phyloP scores from a whole-genome alignment of 1,140 invertebrate species.

The Scaptodrosophila lebanonensis region DNA sequence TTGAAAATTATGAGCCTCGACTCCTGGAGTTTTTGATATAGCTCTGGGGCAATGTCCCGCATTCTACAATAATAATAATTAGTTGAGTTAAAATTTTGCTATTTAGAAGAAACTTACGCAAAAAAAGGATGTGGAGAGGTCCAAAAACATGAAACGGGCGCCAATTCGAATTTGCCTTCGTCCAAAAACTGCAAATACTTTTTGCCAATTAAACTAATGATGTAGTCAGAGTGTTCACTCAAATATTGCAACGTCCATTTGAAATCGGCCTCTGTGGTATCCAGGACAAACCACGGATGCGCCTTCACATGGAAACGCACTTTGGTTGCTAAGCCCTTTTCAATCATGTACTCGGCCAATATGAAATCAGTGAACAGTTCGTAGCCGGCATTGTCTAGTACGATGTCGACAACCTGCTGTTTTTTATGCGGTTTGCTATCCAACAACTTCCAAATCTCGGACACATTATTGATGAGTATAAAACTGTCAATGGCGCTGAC shows the following conservation, averaged over 20 bases:
- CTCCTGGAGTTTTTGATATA: constrained; percentile 85
- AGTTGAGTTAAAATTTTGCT: not conserved
- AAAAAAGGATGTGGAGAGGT: constrained; percentile 88
- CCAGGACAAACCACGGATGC: constrained; percentile 97
- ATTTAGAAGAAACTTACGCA: constrained; percentile 11
- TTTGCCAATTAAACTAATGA: constrained; percentile 77
- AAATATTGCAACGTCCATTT: constrained; percentile 81
- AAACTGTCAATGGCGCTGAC: constrained; percentile 82
- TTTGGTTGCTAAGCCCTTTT: constrained; percentile 82
- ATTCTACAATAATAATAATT: constrained; percentile 80
- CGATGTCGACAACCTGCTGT: constrained; percentile 81
- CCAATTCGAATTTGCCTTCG: constrained; percentile 78
- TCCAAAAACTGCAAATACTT: constrained; percentile 80
- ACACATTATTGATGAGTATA: constrained; percentile 84
- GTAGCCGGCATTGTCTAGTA: constrained; percentile 96
- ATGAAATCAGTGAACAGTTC: constrained; percentile 95
- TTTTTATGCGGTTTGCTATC: constrained; percentile 19
- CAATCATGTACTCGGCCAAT: constrained; percentile 88
- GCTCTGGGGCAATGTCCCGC: constrained; percentile 81
- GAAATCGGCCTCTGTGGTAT: constrained; percentile 88
- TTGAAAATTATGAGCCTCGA: constrained; percentile 92
- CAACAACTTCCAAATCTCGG: constrained; percentile 79
- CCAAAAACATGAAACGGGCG: constrained; percentile 87
- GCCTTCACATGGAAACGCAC: constrained; percentile 92
- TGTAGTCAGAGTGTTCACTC: constrained; percentile 67